Conservation (phyloP, 2,888 invertebrate species). For the Lepidocyrtoides sp. region DNA sequence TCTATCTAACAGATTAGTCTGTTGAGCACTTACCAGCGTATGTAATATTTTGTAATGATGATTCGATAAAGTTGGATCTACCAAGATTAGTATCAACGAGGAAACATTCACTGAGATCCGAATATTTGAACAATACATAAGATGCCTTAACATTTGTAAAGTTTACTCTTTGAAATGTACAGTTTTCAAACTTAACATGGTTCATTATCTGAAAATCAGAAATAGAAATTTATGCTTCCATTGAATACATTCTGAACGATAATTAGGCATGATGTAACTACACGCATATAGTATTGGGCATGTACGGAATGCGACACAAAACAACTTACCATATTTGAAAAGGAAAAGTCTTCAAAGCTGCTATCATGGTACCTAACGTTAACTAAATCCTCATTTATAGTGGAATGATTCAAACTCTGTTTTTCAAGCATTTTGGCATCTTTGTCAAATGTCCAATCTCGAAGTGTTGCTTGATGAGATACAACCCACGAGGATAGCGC, state of each 20-base stretch:
- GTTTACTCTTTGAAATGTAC: constrained; percentile 90
- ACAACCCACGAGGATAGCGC: constrained; percentile 84
- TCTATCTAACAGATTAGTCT: too few relatives aligned
- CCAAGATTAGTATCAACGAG: constrained; percentile 84
- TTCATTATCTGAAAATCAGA: constrained; percentile 88
- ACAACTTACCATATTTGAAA: constrained; percentile 82
- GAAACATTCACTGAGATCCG: constrained; percentile 84
- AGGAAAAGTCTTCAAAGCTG: constrained; percentile 82
- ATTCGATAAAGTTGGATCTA: constrained; percentile 83
- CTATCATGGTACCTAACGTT: constrained; percentile 83
- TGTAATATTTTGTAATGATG: constrained; percentile 82
- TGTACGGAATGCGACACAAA: background rate
- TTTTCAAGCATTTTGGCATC: constrained; percentile 81
- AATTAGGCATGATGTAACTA: too few relatives aligned
- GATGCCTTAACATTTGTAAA: constrained; percentile 91
- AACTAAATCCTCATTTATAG: constrained; percentile 79
- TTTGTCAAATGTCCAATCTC: constrained; percentile 85
- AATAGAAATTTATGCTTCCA: too few relatives aligned
- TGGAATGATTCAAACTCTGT: constrained; percentile 78
- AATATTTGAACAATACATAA: constrained; percentile 84
- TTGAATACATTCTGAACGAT: too few relatives aligned
- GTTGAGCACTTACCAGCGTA: constrained; percentile 81
- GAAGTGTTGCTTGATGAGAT: constrained; percentile 83
- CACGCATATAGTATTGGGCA: too few relatives aligned
- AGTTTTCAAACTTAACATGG: constrained; percentile 91